phyloP scores from a whole-genome alignment of 1,140 invertebrate genomes.

The Magallana ariakensis region DNA sequence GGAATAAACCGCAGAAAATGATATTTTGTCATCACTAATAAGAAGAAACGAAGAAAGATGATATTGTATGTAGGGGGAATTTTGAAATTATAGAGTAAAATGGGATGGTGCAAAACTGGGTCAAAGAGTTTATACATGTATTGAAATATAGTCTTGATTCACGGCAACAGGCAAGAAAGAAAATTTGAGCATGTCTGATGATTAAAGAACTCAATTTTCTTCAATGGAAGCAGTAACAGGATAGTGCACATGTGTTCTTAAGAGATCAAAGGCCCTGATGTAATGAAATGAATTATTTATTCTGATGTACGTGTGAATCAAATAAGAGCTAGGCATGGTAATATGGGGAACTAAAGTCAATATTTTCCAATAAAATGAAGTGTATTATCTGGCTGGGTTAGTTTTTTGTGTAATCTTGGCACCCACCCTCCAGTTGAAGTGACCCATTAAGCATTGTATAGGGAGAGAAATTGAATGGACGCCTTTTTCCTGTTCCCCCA shows the following conservation, averaged over 20 bases:
- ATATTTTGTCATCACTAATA: background rate
- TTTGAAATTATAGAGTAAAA: background rate
- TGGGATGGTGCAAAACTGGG: background rate
- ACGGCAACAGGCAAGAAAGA: background rate
- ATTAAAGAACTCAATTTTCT: background rate
- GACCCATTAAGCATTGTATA: conserved; percentile 19
- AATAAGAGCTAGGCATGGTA: conserved; percentile 4
- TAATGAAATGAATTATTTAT: background rate
- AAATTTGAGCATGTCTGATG: background rate
- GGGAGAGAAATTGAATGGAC: background rate
- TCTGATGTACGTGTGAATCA: background rate
- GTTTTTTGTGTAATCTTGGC: background rate
- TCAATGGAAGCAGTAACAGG: background rate
- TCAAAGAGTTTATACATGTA: background rate
- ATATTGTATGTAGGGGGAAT: background rate
- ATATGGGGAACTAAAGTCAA: background rate
- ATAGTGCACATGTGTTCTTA: background rate
- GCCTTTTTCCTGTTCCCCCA: background rate
- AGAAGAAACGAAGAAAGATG: background rate
- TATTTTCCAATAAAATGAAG: conserved; percentile 9
- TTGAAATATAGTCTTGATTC: background rate
- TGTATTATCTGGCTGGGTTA: background rate
- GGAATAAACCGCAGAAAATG: background rate
- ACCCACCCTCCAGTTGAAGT: conserved; percentile 6
- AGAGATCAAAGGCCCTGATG: background rate